Evolutionary conservation across 2,113 vertebrate genomes (phyloP), one percentile per base, ranked within the genome.

Genomic region (Xiphias gladius): DNA sequence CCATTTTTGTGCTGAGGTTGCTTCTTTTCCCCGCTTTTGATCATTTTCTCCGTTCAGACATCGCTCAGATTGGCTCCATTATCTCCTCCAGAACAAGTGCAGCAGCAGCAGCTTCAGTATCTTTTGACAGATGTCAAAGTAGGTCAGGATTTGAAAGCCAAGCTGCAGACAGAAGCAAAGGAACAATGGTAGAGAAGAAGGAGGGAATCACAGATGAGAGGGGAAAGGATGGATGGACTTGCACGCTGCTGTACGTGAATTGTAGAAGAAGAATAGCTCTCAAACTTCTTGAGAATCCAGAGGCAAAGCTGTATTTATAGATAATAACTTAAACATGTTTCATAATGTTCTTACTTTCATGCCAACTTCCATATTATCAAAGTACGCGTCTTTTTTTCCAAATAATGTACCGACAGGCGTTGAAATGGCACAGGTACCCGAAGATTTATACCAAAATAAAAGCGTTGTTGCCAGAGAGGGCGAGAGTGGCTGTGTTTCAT

Each of bases 121-220:
- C 84, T 85, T 86, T 72, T 63, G 74, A 73, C 55, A 26, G 74
- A 81, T 78, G 78, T 50, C 54, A 43, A 93, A 93, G 80, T 93
- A 82, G 93, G 86, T 93, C 86, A 91, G 59, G n/a, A 46, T 70
- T 41, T 76, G 84, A 88, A 88, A 89, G 85, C 70, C 64, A 84
- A 84, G 88, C 86, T 73, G 81, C 64, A 63, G 58, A 87, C 79
- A 67, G 73, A 77, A 59, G 55, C 28, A 57, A 71, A 75, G 13
- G 61, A 90, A 91, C 87, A 84, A 90, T 80, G 50, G 77, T 3
- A 14, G 73, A 69, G 59, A 57, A 80, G 72, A 19, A 81, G 30
- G 39, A 67, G 41, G 37, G 55, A 82, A 69, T 66, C 39, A 30
- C 10, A 63, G 55, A 75, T 39, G 58, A 73, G 41, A 71, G 48